phyloP scores from a whole-genome alignment of 1,140 invertebrate species.

The Hypothenemus hampei region DNA sequence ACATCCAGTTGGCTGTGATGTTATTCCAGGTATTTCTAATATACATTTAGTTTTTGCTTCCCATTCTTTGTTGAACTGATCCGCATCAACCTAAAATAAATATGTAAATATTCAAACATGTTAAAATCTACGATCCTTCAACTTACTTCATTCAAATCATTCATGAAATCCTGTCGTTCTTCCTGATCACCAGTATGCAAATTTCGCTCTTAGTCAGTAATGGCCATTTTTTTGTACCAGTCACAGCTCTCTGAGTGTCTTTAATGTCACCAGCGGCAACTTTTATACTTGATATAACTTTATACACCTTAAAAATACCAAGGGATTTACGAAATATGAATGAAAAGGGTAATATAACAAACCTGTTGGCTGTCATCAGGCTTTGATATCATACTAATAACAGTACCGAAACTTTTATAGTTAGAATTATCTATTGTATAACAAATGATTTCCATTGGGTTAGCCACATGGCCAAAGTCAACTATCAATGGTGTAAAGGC shows the following conservation, averaged over 20 bases:
- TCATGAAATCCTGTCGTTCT: constrained; percentile 83
- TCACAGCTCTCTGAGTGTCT: constrained; percentile 80
- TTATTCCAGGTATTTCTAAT: constrained; percentile 42
- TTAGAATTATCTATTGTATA: constrained; percentile 43
- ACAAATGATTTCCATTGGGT: constrained; percentile 42
- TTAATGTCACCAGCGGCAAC: constrained; percentile 81
- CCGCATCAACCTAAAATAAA: constrained; percentile 60
- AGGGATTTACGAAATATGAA: neutral
- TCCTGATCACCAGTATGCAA: constrained; percentile 72
- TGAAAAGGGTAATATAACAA: neutral
- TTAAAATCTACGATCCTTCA: no score
- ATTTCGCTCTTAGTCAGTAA: constrained; percentile 84
- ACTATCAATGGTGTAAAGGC: constrained; percentile 60
- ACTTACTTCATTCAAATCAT: constrained; percentile 77
- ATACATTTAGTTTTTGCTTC: constrained; percentile 50
- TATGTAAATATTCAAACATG: neutral
- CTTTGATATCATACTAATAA: constrained; percentile 75
- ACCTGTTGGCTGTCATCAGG: constrained; percentile 73
- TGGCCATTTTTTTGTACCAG: constrained; percentile 83
- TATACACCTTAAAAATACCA: constrained; percentile 52
- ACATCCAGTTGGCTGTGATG: constrained; percentile 27
- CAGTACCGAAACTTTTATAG: constrained; percentile 57
- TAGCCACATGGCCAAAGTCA: constrained; percentile 50
- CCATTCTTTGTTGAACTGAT: constrained; percentile 72
- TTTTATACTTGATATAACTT: constrained; percentile 76